phyloP scores from a whole-genome alignment of 1,140 invertebrate species.

The Phenacoccus solenopsis region DNA sequence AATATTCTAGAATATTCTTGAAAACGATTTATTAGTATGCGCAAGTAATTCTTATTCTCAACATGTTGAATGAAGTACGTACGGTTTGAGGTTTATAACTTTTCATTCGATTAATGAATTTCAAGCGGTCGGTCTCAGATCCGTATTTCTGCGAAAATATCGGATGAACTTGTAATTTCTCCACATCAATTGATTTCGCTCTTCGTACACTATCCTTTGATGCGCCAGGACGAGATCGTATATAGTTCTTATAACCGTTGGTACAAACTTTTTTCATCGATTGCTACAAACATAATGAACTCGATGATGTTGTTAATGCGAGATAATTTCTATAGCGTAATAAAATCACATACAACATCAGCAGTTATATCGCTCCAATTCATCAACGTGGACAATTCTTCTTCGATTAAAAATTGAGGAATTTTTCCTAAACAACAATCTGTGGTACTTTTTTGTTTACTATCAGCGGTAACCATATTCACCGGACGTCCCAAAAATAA shows the following conservation, averaged over 20 bases:
- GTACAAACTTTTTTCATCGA: conserved; percentile 45
- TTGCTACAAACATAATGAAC: conserved; percentile 1
- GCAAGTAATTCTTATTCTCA: conserved; percentile 19
- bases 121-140: conserved; percentile 30
- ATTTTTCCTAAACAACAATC: conserved; percentile 57
- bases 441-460: conserved; percentile 33
- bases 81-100: conserved; percentile 71
- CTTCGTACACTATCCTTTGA: conserved; percentile 78
- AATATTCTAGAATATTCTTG: no score
- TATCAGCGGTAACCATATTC: conserved; percentile 38
- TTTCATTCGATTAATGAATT: conserved; percentile 61
- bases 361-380: conserved; percentile 53
- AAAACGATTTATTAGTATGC: background rate
- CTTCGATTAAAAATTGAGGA: conserved; percentile 69
- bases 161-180: conserved; percentile 43
- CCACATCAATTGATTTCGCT: conserved; percentile 51
- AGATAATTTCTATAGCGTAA: no score
- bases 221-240: conserved; percentile 69
- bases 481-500: conserved; percentile 78
- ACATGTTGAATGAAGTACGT: conserved; percentile 35
- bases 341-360: conserved; percentile 53
- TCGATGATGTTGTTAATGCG: background rate
- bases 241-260: conserved; percentile 85
- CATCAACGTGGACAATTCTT: conserved; percentile 65
- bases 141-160: conserved; percentile 32